These are phyloP conservation scores for Diadema setosum DNA, from an alignment of 35 echinoderm and acorn worm species.

Conservation along the genomic window DNA sequence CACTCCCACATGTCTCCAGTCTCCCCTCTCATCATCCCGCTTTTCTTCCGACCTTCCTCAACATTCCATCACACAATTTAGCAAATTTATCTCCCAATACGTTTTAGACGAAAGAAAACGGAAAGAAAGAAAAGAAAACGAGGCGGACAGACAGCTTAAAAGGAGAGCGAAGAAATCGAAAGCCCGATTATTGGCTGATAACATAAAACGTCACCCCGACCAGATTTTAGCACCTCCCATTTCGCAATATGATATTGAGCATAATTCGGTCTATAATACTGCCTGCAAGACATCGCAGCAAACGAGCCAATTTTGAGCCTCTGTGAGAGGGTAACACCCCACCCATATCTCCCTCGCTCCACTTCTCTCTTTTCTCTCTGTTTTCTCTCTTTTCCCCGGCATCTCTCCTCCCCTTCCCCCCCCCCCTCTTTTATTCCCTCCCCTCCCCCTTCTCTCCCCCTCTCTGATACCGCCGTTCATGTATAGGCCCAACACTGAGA, in stretches of 20 bases:
- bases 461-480: background rate
- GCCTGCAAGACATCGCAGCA: background rate
- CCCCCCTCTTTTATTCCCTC: background rate
- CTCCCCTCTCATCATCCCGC: background rate
- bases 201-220: too few relatives aligned
- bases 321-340: too few relatives aligned
- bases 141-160: background rate
- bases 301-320: too few relatives aligned
- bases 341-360: background rate
- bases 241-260: conserved; percentile 20
- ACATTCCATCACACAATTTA: background rate
- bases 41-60: background rate
- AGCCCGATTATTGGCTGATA: too few relatives aligned
- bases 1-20: background rate
- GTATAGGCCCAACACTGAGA: background rate
- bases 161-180: too few relatives aligned
- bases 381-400: background rate
- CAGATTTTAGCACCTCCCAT: background rate
- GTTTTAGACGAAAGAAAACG: background rate
- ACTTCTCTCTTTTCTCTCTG: background rate
- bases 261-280: conserved; percentile 28
- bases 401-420: background rate
- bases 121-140: background rate
- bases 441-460: background rate
- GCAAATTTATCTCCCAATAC: too few relatives aligned